Conservation (phyloP, 2,797 vertebrate species). For the Leptatherina wallacei region DNA sequence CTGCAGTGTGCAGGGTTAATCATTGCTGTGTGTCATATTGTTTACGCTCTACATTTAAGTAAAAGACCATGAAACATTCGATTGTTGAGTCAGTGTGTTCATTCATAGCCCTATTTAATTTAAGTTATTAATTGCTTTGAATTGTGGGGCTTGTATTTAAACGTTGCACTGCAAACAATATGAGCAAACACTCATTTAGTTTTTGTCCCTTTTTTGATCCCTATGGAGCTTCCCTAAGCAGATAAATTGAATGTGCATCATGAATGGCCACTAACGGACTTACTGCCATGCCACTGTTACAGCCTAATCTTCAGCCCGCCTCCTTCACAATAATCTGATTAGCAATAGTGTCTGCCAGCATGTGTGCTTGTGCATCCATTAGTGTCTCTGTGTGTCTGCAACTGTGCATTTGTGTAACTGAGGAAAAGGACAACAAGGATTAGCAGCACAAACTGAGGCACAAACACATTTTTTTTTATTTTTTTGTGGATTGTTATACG, state of each 20-base stretch:
- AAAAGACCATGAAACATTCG: neutral
- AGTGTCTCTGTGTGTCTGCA: constrained; percentile 16
- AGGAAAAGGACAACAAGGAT: constrained; percentile 29
- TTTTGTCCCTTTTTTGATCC: neutral
- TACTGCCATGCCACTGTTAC: constrained; percentile 28
- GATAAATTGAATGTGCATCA: neutral
- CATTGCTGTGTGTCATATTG: constrained; percentile 17
- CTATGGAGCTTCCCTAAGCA: neutral
- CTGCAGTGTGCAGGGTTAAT: constrained; percentile 34
- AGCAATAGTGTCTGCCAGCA: constrained; percentile 59
- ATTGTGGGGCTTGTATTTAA: neutral
- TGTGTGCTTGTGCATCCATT: constrained; percentile 29
- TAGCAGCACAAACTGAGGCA: constrained; percentile 22
- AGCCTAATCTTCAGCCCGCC: constrained; percentile 73
- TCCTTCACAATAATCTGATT: constrained; percentile 81
- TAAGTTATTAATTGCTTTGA: neutral
- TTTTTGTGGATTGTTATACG: neutral
- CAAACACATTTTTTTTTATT: constrained; percentile 4
- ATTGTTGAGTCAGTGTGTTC: constrained; percentile 1
- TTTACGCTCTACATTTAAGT: constrained; percentile 20
- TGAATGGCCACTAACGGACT: constrained; percentile 28
- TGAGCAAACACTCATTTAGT: neutral
- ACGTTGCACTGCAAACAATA: neutral
- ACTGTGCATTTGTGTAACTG: constrained; percentile 27
- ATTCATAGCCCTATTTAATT: neutral